Evolutionary conservation across 2,113 vertebrate genomes (phyloP), one percentile per base, ranked within the genome.

Genomic region (Trochalopteron elliotii): DNA sequence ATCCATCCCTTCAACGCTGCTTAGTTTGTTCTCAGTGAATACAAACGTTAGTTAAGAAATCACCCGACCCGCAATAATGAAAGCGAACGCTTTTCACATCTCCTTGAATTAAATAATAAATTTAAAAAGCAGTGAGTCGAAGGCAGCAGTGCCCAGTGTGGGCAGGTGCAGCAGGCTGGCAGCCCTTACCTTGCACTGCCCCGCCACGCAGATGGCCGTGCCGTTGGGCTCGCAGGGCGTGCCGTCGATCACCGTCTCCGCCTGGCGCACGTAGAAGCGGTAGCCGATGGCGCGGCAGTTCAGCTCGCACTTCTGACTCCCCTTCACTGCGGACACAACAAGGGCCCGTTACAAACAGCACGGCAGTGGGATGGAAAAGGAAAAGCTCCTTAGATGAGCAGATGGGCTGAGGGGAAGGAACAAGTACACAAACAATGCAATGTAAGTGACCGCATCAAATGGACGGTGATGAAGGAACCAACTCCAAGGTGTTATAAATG

Each of bases 281-380:
- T 99, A 99, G 33, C 99, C 99, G 15, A 98, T 96, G 0, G 99
- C 99, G 8, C 99, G 98, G 94, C 99, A 99, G 94, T 99, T 99
- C 78, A 99, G 98, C 80, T 99, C 98, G 57, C 99, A 99, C 42
- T 98, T 98, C 89, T 99, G 98, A 45, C 97, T 98, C 21, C 95
- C 98, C 49, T 98, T 98, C 83, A 98, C 99, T 99, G 85, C 0
- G 55, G 75, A 87, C 84, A 83, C 21, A 85, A 69, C 9, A 76
- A 57, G 20, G 52, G 20, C 19, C 35, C 20, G 1, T 87, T 85
- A 90, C 9, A 64, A 35, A n/a, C 3, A n/a, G 15, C 45, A 40
- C 44, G 16, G 64, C 64, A 20, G 27, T 0, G 35, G 8, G n/a
- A 2, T 35, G n/a, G n/a, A 30, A 82, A 87, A 64, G 27, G 33